Conservation (phyloP, 2,888 invertebrate genomes). For the Dione vanillae region DNA sequence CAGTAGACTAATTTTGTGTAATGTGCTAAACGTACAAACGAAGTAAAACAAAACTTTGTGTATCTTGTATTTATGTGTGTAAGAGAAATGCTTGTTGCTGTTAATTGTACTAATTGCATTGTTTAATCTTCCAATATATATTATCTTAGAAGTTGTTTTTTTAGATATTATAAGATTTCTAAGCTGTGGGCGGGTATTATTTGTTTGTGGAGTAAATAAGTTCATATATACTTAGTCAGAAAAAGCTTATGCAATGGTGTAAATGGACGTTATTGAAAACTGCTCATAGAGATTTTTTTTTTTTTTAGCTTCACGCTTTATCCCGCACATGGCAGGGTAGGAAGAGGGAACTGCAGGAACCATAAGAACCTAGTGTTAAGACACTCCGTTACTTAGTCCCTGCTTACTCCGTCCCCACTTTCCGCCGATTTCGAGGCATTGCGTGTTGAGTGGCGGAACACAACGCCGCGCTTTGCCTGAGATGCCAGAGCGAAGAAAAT, state of each 20-base stretch:
- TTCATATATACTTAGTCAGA: not conserved
- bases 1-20: constrained; percentile 60
- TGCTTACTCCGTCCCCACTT: too few species aligned
- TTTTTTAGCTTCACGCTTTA: too few species aligned
- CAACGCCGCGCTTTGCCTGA: too few species aligned
- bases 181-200: not conserved
- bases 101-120: constrained; percentile 6
- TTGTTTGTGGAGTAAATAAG: not conserved
- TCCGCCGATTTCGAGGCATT: too few species aligned
- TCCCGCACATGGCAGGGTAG: too few species aligned
- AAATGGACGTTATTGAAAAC: too few species aligned
- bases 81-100: constrained; percentile 2
- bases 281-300: too few species aligned
- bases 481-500: too few species aligned
- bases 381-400: too few species aligned
- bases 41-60: constrained; percentile 25
- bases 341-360: too few species aligned
- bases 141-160: not conserved
- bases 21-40: constrained; percentile 59
- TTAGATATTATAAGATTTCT: not conserved
- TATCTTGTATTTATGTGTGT: not conserved
- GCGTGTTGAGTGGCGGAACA: too few species aligned
- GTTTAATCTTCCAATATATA: not conserved
- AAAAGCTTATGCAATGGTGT: not conserved
- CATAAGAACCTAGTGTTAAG: too few species aligned